Evolutionary conservation across 2,797 vertebrate species (phyloP).

Genomic region (Propithecus perrieri): DNA sequence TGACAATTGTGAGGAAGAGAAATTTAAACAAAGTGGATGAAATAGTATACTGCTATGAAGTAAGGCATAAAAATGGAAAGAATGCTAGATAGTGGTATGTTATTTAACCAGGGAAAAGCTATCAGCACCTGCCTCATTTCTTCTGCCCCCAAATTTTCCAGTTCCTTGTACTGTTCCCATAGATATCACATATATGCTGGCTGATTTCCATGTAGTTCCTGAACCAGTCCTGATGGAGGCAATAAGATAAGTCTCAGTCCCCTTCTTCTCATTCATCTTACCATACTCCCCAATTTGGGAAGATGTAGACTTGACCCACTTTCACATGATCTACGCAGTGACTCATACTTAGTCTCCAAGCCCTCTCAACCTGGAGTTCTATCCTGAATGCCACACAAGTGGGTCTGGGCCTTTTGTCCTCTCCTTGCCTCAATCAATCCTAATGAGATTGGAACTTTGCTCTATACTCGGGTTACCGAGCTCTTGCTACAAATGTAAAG

Average conservation of each 20-base stretch:
- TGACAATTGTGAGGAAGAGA: background rate
- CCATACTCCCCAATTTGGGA: background rate
- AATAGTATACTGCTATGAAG: background rate
- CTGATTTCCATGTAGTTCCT: background rate
- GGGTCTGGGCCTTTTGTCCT: background rate
- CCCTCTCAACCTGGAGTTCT: background rate
- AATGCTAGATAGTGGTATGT: background rate
- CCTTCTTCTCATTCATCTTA: background rate
- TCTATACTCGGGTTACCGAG: background rate
- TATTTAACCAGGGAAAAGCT: background rate
- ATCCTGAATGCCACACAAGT: background rate
- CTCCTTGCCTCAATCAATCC: background rate
- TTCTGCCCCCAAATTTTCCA: background rate
- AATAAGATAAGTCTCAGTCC: background rate
- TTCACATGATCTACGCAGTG: no score
- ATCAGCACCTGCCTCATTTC: background rate
- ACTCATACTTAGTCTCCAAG: background rate
- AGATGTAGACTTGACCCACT: background rate
- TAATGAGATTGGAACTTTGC: background rate
- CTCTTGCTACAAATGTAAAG: background rate
- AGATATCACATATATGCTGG: background rate
- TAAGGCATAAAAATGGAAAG: background rate
- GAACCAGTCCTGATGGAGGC: background rate
- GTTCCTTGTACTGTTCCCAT: background rate
- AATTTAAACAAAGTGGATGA: background rate